Evolutionary conservation across 2,888 invertebrate species (phyloP).

Genomic region (Parasteatoda lunata): DNA sequence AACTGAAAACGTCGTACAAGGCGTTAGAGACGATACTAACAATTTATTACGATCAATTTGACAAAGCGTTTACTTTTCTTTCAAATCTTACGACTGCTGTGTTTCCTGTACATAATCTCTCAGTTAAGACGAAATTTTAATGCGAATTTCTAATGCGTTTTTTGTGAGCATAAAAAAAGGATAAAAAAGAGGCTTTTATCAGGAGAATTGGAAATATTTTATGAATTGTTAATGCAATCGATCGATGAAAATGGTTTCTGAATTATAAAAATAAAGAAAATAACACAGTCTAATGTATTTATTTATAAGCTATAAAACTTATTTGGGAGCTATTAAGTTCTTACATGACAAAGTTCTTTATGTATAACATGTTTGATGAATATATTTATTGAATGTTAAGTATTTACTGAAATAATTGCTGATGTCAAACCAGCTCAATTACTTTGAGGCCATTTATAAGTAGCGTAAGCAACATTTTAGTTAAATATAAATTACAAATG

Average conservation of each 20-base stretch:
- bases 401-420: too few species aligned
- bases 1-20: constrained; percentile 20
- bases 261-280: too few species aligned
- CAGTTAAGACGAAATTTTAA: constrained; percentile 43
- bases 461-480: too few species aligned
- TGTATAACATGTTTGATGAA: too few species aligned
- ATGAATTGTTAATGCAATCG: constrained; percentile 22
- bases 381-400: too few species aligned
- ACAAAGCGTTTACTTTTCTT: constrained; percentile 50
- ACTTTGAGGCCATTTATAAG: too few species aligned
- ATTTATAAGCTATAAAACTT: too few species aligned
- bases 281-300: too few species aligned
- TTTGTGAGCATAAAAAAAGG: constrained; percentile 15
- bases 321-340: too few species aligned
- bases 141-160: constrained; percentile 46
- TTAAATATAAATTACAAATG: too few species aligned
- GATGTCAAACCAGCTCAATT: too few species aligned
- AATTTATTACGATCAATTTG: constrained; percentile 59
- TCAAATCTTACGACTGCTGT: constrained; percentile 5
- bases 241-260: constrained; percentile 1
- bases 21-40: constrained; percentile 25
- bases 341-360: too few species aligned
- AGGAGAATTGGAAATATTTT: constrained; percentile 2
- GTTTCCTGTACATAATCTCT: constrained; percentile 25
- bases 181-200: not conserved